Conservation (phyloP, 2,797 vertebrate genomes). For the Tinamus major region DNA sequence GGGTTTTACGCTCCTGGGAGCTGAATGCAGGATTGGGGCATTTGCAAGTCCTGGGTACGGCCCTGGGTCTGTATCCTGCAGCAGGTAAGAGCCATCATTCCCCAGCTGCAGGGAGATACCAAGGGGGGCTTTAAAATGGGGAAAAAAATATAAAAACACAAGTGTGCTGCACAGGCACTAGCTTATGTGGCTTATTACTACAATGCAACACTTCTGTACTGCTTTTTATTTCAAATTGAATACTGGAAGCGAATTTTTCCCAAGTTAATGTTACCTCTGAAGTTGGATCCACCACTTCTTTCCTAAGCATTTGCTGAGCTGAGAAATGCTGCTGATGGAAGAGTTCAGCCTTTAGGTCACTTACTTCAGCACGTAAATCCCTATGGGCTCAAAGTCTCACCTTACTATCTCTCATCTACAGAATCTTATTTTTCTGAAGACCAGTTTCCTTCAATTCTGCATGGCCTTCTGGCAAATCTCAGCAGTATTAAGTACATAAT, state of each 20-base stretch:
- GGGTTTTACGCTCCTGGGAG: neutral
- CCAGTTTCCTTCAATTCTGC: neutral
- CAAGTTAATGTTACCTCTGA: neutral
- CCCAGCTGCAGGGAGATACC: neutral
- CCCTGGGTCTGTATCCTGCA: neutral
- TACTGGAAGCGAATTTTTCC: neutral
- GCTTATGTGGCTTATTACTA: neutral
- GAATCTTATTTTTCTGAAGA: neutral
- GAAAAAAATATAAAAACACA: too few relatives aligned
- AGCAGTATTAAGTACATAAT: neutral
- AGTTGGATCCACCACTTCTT: neutral
- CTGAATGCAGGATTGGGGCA: neutral
- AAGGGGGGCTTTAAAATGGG: neutral
- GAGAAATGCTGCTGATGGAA: neutral
- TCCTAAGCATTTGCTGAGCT: neutral
- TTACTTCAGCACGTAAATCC: neutral
- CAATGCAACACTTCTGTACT: neutral
- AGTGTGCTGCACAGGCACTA: too few relatives aligned
- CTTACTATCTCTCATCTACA: neutral
- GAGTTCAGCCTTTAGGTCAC: neutral
- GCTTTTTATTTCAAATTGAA: neutral
- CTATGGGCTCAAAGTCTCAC: neutral
- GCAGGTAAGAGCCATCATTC: neutral
- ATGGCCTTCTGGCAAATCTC: neutral
- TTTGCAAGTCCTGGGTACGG: fast-evolving